A percentile compares a stretch with the other conserved stretches of the same genome.
Conservation (phyloP, 1,140 invertebrate species). For the Aphis gossypii region DNA sequence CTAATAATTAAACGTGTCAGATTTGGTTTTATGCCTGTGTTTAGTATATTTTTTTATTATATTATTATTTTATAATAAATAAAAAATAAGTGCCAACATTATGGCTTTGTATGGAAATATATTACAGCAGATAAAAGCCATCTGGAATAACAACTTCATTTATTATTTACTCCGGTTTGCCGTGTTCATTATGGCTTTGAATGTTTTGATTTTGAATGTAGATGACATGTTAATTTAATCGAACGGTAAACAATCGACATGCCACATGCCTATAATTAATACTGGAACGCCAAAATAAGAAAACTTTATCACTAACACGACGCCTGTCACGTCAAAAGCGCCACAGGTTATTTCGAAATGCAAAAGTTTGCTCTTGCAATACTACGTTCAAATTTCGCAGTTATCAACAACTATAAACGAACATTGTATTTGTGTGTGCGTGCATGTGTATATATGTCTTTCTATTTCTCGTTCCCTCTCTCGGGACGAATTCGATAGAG, state of each 20-base stretch:
- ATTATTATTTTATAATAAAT: background rate
- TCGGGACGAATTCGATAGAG: slow-evolving; percentile 33
- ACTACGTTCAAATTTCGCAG: background rate
- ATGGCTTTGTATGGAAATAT: background rate
- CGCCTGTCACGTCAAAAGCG: slow-evolving; percentile 39
- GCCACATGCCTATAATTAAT: background rate
- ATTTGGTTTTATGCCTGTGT: background rate
- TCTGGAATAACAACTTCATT: background rate
- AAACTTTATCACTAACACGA: slow-evolving; percentile 11
- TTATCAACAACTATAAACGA: slow-evolving; percentile 48
- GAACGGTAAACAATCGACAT: slow-evolving; percentile 24
- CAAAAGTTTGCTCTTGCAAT: slow-evolving; percentile 30
- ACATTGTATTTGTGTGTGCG: background rate
- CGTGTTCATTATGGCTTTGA: background rate
- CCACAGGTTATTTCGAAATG: slow-evolving; percentile 22
- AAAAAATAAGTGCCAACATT: background rate
- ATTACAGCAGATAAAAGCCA: background rate
- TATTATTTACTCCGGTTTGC: background rate
- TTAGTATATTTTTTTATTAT: background rate
- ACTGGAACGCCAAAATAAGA: background rate
- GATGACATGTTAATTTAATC: slow-evolving; percentile 25
- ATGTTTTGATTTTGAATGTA: slow-evolving; percentile 3
- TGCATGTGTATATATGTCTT: background rate
- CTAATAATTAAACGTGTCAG: background rate
- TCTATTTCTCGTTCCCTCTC: background rate